Evolutionary conservation across 2,113 vertebrate genomes (phyloP), one percentile per base, ranked within the genome.

Genomic region (Percopsis transmontana): DNA sequence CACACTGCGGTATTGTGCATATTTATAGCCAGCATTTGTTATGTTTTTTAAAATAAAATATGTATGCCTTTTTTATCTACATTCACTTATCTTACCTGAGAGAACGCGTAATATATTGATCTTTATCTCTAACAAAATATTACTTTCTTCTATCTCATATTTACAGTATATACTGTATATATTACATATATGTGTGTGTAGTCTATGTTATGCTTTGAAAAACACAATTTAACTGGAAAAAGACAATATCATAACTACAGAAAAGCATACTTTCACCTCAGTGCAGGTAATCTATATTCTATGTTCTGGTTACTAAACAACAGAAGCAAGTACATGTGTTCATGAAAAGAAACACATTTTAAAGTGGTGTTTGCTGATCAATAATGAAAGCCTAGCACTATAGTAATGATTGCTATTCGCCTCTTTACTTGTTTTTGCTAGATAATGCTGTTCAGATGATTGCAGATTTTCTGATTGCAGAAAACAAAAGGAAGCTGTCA

Each of bases 321-420:
- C 81, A 80, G 75, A 27, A 65, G 68, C 66, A 79, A 76, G 87
- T 74, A 77, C 72, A 79, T 66, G 76, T 70, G 77, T 76, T 71
- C 15, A 50, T 82, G 81, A 85, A 85, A 86, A 80, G 85, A 50
- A 68, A 64, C 13, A 66, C 68, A 40, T 84, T 80, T 74, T 57
- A 84, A 84, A 72, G 57, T 14, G 68, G 24, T 57, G 75, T 61
- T 70, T 45, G 60, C 76, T 47, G 79, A 88, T 89, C 71, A 70
- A 83, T 85, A 76, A 77, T 64, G 54, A 76, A 70, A 74, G 52
- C 76, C 20, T 33, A 76, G 77, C 79, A 58, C 72, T 76, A 45
- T 66, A 6, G 15, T 18, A 70, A 69, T 68, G 65, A 75, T 79
- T 68, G 53, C 56, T 3, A 24, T 4, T 64, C 72, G 71, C 47